Conservation (phyloP, 2,113 vertebrate species). For the Leuciscus idus region DNA sequence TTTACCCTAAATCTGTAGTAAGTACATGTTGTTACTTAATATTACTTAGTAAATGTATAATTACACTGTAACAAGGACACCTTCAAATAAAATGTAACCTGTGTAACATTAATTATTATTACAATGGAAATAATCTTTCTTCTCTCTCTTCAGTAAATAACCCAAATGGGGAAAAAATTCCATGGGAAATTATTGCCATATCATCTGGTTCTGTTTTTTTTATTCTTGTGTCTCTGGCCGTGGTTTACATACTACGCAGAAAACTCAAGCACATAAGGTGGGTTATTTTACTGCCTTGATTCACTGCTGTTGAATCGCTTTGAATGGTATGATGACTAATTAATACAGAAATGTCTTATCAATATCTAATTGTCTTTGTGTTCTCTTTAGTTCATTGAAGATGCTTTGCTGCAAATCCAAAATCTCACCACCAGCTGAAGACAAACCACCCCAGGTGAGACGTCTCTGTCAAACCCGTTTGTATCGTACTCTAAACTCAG, state of each 20-base stretch:
- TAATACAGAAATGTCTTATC: neutral
- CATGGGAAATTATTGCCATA: neutral
- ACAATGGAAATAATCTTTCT: neutral
- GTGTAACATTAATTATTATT: neutral
- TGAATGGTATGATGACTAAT: neutral
- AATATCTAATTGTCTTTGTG: neutral
- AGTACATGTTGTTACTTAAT: too few relatives aligned
- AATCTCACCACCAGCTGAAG: slow-evolving; percentile 30
- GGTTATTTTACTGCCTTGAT: neutral
- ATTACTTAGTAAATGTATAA: too few relatives aligned
- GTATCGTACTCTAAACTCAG: neutral
- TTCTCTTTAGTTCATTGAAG: neutral
- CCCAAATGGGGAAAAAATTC: too few relatives aligned
- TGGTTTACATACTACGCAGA: slow-evolving; percentile 7
- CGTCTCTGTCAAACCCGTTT: neutral
- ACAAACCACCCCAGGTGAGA: slow-evolving; percentile 52
- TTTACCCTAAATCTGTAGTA: too few relatives aligned
- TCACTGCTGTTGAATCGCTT: neutral
- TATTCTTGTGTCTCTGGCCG: neutral
- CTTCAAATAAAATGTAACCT: too few relatives aligned
- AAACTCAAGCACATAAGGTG: slow-evolving; percentile 24
- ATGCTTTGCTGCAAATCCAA: slow-evolving; percentile 48
- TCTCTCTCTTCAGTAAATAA: neutral
- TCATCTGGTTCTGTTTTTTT: neutral
- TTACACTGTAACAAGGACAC: too few relatives aligned